These are phyloP conservation scores for Phrynocephalus guinanensis DNA, from an alignment of 2,797 vertebrate species.

Conservation along the genomic window DNA sequence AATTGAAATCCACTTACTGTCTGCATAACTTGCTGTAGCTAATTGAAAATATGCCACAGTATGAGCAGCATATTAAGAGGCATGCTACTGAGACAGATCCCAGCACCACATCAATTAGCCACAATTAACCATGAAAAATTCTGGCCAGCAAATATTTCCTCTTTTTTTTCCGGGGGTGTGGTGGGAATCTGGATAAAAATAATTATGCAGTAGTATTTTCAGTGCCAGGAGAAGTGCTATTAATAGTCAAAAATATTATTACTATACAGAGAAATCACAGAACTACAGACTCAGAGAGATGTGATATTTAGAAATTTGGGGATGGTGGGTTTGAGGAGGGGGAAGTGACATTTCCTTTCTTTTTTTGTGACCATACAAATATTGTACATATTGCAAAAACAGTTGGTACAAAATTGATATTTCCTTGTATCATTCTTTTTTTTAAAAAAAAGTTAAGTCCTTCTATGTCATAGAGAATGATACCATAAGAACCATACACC, in stretches of 20 bases:
- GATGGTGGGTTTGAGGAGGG: too few relatives aligned
- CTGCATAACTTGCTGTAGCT: neutral
- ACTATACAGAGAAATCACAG: neutral
- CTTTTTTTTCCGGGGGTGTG: too few relatives aligned
- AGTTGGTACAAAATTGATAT: neutral
- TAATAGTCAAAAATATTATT: neutral
- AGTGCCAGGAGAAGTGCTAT: neutral
- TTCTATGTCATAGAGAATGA: neutral
- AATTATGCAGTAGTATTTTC: neutral
- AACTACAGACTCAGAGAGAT: neutral
- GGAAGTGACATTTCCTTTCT: neutral
- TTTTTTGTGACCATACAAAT: neutral
- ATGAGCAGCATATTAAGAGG: too few relatives aligned
- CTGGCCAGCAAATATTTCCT: too few relatives aligned
- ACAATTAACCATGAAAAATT: too few relatives aligned
- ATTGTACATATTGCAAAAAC: neutral
- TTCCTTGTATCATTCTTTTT: neutral
- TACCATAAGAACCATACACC: neutral
- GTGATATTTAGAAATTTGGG: neutral
- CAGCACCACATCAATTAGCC: too few relatives aligned
- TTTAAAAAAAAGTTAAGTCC: neutral
- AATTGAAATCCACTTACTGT: neutral
- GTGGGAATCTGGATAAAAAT: neutral
- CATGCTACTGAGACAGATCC: too few relatives aligned
- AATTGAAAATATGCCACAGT: too few relatives aligned